Base-by-base conservation (phyloP, 2,797 vertebrate species). In the Emys orbicularis region DNA sequence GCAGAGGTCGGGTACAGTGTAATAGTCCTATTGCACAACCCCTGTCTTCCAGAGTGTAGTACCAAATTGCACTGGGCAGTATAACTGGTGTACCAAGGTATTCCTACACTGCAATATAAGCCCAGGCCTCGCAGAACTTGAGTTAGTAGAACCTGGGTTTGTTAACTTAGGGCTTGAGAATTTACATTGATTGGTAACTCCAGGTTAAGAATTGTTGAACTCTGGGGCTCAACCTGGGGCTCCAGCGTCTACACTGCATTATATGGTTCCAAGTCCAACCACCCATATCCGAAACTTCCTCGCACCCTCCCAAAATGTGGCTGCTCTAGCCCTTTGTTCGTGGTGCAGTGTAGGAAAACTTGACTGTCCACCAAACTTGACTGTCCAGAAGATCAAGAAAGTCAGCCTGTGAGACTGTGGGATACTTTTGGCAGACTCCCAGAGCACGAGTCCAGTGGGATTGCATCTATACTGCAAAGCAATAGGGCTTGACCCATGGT, bases 1-100 rank as follows among this genome's bases (percentile, higher is more conserved):
- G 98, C 97, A 95, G 98, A 98, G 98, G 98, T 98, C 93, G 15
- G 25, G 0, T 2, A 27, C 16, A 29, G 31, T 50, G 59, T 9
- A 8, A 2, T 6, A 34, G 13, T 29, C 15, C 3, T 16, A 12
- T 0, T 16, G 47, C 41, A 2, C 18, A 47, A 49, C 59, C 74
- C 16, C 49, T 50, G 54, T 7, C 25, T 50, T 3, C 31, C 25
- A 10, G 21, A 25, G 1, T 0, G 0, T 21, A 34, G 53, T 53
- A 3, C 54, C 0, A 0, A 1, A 8, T 41, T 72, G 84, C 76
- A 12, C 72, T 27, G 41, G 41, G 1, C 11, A 2, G 2, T 44
- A 2, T 50, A 6, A 56, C 74, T 21, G 68, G 16, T 37, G 54
- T 53, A 6, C 4, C 0, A 0, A 74, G 72, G 12, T 65, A 19